Percentiles rank a stretch among this genome's conserved stretches.
phyloP scores from a whole-genome alignment of 2,113 vertebrate genomes.

The Elephas maximus region DNA sequence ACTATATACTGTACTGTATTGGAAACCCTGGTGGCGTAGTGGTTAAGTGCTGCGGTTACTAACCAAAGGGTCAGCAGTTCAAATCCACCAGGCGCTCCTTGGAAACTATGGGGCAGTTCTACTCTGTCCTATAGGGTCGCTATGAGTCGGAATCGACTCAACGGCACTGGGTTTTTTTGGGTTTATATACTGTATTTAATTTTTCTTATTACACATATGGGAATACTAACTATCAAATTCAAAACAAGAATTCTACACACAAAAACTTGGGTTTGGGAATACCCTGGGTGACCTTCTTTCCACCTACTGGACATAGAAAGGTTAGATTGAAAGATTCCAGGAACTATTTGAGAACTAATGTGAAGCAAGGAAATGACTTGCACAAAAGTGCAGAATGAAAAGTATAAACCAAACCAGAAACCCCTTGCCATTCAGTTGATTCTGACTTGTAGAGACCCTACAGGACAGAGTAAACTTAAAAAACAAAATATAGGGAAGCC shows the following conservation, averaged over 20 bases:
- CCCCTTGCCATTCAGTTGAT: too few relatives aligned
- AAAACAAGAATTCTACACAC: neutral
- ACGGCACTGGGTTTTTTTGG: too few relatives aligned
- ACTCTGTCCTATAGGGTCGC: too few relatives aligned
- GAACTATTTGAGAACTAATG: neutral
- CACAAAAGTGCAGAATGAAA: neutral
- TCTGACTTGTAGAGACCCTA: too few relatives aligned
- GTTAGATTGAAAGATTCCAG: neutral
- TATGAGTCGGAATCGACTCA: too few relatives aligned
- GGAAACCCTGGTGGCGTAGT: too few relatives aligned
- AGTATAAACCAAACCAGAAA: neutral
- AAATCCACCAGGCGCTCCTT: too few relatives aligned
- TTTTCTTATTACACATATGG: neutral
- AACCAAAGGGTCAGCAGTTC: too few relatives aligned
- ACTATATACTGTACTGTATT: neutral
- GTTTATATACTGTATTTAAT: neutral
- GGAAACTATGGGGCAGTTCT: too few relatives aligned
- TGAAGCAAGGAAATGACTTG: neutral
- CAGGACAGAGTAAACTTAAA: neutral
- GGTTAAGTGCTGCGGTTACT: too few relatives aligned
- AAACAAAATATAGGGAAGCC: neutral
- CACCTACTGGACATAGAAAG: neutral
- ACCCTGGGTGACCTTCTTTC: neutral
- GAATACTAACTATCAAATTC: conserved; percentile 19
- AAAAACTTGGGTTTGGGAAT: neutral